phyloP scores from a whole-genome alignment of 2,113 vertebrate species.

The Dromas ardeola region DNA sequence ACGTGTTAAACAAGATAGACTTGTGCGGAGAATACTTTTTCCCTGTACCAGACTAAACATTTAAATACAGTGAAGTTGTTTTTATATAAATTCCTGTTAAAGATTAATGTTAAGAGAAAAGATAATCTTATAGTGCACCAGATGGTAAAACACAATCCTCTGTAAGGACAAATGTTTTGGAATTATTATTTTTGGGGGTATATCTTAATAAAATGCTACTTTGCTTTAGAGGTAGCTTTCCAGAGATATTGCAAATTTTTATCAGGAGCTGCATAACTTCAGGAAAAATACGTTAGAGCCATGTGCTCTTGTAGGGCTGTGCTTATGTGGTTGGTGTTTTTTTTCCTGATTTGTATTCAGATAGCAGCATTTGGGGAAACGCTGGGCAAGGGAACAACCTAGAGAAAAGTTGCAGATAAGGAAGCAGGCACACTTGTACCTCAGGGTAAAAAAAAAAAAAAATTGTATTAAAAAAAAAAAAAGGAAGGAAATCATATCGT shows the following conservation, averaged over 20 bases:
- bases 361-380: background rate
- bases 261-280: background rate
- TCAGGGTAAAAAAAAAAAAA: background rate
- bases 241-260: background rate
- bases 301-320: background rate
- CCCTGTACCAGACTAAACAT: conserved; percentile 22
- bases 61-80: background rate
- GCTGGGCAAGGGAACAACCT: background rate
- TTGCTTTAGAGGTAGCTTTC: background rate
- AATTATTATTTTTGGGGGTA: background rate
- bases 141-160: background rate
- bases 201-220: background rate
- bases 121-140: background rate
- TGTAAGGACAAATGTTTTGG: background rate
- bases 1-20: background rate
- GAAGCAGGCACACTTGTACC: background rate
- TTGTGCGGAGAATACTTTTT: background rate
- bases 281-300: background rate
- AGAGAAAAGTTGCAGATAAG: background rate
- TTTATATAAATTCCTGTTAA: background rate
- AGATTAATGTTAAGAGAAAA: background rate
- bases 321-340: background rate
- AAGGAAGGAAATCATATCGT: background rate
- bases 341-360: background rate
- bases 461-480: background rate